Base-by-base conservation (phyloP, 2,888 invertebrate genomes). In the Heteromurus nitidus region DNA sequence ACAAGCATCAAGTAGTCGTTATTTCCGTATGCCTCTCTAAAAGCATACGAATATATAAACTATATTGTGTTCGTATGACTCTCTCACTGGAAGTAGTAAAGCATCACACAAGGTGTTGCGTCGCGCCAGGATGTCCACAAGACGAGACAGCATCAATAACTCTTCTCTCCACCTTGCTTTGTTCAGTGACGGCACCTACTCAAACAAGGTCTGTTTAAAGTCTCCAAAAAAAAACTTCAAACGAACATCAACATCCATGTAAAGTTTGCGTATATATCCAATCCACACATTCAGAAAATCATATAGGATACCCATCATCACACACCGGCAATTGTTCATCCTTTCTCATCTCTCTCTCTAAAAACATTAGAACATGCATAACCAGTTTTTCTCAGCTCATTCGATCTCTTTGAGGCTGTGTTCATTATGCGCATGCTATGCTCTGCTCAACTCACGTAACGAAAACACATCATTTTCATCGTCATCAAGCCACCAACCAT, bases 71-170 rank as follows among this genome's bases (percentile, higher is more conserved):
- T 36, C n/a, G 36, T 36, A 36, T n/a, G n/a, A n/a, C n/a, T n/a
- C n/a, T n/a, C n/a, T n/a, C n/a, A n/a, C 31, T 36, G 55, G 67
- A 55, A 72, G 76, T 72, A 58, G 77, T 42, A 65, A 69, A 77
- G 70, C 70, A 55, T 69, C 20, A 20, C 50, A 30, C 70, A 80
- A 80, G 81, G 81, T 80, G 82, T 79, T 83, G 72, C 81, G 86
- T 84, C 84, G 82, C 85, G 86, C 86, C 86, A 86, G 82, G 69
- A 82, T 85, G 86, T 85, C 86, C 86, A 86, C 84, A 79, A 68
- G 76, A 82, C 82, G 72, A 84, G 86, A 86, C 86, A 85, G 82
- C 80, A 79, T 77, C 83, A 82, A 86, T 86, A 85, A 85, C 81
- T 86, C 86, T 85, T 83, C 76, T 80, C 82, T 84, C 83, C 84